Conservation (phyloP, 2,113 vertebrate species). For the Symphodus melops region DNA sequence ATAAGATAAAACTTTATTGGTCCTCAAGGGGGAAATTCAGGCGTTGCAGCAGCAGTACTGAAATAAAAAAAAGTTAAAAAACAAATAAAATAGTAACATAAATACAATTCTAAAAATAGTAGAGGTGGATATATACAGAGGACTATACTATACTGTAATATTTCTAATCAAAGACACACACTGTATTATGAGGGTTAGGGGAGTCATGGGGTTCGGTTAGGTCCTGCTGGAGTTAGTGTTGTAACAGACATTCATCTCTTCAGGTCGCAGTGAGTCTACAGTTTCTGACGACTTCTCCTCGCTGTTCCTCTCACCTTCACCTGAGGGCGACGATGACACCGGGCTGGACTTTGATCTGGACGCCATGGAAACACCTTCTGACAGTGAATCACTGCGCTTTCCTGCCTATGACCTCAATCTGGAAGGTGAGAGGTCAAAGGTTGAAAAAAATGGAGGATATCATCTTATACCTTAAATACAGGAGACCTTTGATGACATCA, state of each 20-base stretch:
- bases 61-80: too few relatives aligned
- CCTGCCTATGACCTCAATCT: slow-evolving; percentile 80
- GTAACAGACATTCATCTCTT: neutral
- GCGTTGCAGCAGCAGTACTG: too few relatives aligned
- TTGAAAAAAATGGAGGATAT: neutral
- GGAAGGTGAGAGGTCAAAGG: slow-evolving; percentile 79
- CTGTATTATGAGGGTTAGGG: too few relatives aligned
- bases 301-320: slow-evolving; percentile 56
- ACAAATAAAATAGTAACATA: too few relatives aligned
- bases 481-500: neutral
- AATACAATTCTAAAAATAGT: too few relatives aligned
- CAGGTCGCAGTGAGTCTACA: slow-evolving; percentile 58
- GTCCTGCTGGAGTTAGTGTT: too few relatives aligned
- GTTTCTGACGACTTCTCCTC: slow-evolving; percentile 65
- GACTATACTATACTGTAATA: too few relatives aligned
- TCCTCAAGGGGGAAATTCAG: too few relatives aligned
- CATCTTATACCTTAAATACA: neutral
- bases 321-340: slow-evolving; percentile 66
- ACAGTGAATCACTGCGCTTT: slow-evolving; percentile 83
- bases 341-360: slow-evolving; percentile 83
- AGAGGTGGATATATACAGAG: too few relatives aligned
- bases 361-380: slow-evolving; percentile 85
- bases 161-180: too few relatives aligned
- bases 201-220: too few relatives aligned
- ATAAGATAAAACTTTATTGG: too few relatives aligned